phyloP scores from a whole-genome alignment of 2,113 vertebrate genomes.

The Lepus americanus region DNA sequence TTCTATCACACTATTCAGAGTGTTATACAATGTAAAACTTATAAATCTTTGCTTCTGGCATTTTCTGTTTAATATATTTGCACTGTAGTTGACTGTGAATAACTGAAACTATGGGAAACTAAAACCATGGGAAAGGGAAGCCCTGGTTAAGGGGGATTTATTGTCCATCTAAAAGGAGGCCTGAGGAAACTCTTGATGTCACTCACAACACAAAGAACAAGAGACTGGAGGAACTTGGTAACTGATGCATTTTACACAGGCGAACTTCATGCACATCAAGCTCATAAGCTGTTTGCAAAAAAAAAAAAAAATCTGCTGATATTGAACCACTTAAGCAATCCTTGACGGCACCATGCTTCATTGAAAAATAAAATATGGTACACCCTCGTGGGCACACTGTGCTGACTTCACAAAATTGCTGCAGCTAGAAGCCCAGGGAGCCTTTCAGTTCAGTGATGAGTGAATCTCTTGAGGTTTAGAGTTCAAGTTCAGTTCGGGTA shows the following conservation, averaged over 20 bases:
- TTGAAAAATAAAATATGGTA: conserved; percentile 73
- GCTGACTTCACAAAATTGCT: conserved; percentile 67
- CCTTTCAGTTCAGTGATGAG: conserved; percentile 25
- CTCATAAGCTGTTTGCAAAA: conserved; percentile 2
- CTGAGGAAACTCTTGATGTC: neutral
- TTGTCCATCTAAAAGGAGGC: neutral
- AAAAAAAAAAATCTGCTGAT: conserved; percentile 45
- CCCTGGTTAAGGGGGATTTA: neutral
- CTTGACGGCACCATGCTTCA: conserved; percentile 46
- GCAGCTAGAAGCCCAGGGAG: conserved; percentile 3
- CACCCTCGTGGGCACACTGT: neutral
- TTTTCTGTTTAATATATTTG: neutral
- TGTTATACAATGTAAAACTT: neutral
- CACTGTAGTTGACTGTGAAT: neutral
- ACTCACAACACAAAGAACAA: neutral
- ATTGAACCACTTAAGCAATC: conserved; percentile 59
- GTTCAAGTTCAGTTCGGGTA: conserved; percentile 70
- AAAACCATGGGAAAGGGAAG: neutral
- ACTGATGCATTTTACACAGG: conserved; percentile 14
- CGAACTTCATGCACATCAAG: neutral
- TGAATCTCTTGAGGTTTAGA: conserved; percentile 63
- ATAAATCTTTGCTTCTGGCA: neutral
- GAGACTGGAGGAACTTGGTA: conserved; percentile 2
- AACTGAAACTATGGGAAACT: neutral
- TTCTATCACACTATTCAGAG: neutral